Percentiles rank a stretch among this genome's conserved stretches.
These are phyloP conservation scores for Thereva unica DNA, from an alignment of 2,888 invertebrate species.

Conservation along the genomic window DNA sequence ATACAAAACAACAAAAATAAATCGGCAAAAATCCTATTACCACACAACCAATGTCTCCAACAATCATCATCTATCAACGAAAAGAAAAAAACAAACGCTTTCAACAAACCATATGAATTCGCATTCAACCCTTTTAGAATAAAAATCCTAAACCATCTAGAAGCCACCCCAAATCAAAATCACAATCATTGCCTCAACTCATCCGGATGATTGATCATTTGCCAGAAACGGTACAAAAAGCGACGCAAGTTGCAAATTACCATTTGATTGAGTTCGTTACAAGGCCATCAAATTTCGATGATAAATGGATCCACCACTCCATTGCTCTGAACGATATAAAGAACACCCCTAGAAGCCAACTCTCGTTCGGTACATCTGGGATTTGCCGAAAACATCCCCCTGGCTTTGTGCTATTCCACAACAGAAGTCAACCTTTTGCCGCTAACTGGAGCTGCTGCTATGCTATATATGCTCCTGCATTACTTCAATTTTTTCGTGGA, in stretches of 20 bases:
- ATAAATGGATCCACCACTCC: constrained; percentile 44
- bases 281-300: constrained; percentile 46
- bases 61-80: neutral
- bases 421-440: constrained; percentile 31
- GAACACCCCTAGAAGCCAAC: constrained; percentile 40
- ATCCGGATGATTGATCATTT: constrained; percentile 35
- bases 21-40: too few species aligned
- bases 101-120: constrained; percentile 20
- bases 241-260: constrained; percentile 45
- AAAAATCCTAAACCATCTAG: constrained; percentile 6
- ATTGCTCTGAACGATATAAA: neutral
- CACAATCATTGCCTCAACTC: constrained; percentile 14
- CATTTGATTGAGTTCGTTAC: constrained; percentile 47
- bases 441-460: constrained; percentile 33
- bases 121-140: constrained; percentile 21
- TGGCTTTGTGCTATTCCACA: constrained; percentile 19
- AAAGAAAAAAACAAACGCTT: neutral
- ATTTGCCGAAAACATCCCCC: constrained; percentile 3
- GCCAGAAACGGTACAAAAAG: constrained; percentile 1
- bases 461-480: neutral
- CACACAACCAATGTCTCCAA: too few species aligned
- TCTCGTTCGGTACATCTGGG: constrained; percentile 33
- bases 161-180: constrained; percentile 8
- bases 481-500: too few species aligned
- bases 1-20: too few species aligned